A percentile compares a stretch with the other conserved stretches of the same genome.
phyloP scores from a whole-genome alignment of 2,888 invertebrate species.

The Dryobotodes eremita region DNA sequence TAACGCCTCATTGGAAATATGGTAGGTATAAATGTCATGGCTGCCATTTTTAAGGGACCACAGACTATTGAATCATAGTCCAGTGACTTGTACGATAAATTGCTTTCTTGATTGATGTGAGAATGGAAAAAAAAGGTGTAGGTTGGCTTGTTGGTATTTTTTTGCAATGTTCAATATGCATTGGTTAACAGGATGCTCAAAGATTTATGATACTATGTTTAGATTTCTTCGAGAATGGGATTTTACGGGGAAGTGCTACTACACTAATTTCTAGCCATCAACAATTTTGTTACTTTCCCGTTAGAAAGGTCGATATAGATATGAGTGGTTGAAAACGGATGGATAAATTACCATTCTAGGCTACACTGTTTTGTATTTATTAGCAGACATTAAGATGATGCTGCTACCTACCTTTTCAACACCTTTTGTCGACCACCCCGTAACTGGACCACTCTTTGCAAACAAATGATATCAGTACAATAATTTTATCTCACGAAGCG shows the following conservation, averaged over 20 bases:
- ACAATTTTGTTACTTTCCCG: background rate
- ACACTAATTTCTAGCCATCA: background rate
- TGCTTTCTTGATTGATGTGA: slow-evolving; percentile 54
- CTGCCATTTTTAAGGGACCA: slow-evolving; percentile 48
- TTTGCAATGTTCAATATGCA: slow-evolving; percentile 35
- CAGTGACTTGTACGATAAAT: slow-evolving; percentile 36
- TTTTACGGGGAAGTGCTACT: background rate
- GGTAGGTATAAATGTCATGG: slow-evolving; percentile 27
- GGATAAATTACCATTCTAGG: background rate
- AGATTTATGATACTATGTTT: slow-evolving; percentile 15
- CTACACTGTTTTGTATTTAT: background rate
- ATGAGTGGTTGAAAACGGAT: background rate
- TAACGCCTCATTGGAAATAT: slow-evolving; percentile 47
- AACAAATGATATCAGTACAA: background rate
- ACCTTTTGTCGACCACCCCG: background rate
- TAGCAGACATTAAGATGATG: background rate
- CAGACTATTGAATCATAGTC: slow-evolving; percentile 34
- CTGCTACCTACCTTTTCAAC: background rate
- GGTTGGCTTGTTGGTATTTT: background rate
- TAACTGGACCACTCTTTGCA: background rate
- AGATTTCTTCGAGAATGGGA: background rate
- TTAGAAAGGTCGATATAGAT: background rate
- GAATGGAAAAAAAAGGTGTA: slow-evolving; percentile 32
- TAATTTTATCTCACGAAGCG: too few relatives aligned
- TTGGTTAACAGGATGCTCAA: slow-evolving; percentile 31